These are phyloP conservation scores for Pediacus dermestoides DNA, from an alignment of 2,888 invertebrate genomes.

Conservation along the genomic window DNA sequence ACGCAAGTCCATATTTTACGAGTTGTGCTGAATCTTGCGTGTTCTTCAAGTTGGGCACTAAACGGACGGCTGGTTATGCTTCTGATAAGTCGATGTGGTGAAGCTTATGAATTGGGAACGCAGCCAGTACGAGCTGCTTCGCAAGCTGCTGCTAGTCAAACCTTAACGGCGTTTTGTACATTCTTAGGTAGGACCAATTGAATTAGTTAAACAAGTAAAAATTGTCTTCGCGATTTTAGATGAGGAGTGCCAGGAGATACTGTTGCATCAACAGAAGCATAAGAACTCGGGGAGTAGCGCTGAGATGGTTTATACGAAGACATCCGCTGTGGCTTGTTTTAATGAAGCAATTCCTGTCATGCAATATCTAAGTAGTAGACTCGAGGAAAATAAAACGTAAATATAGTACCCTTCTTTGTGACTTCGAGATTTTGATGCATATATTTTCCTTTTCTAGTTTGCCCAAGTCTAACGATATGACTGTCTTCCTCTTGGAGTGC, in stretches of 20 bases:
- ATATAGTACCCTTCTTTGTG: slow-evolving; percentile 28
- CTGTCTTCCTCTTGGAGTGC: slow-evolving; percentile 81
- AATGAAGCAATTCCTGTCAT: slow-evolving; percentile 88
- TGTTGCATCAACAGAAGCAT: slow-evolving; percentile 53
- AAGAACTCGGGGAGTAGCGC: slow-evolving; percentile 53
- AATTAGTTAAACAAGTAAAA: slow-evolving; percentile 3
- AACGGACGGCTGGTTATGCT: slow-evolving; percentile 86
- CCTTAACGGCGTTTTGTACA: slow-evolving; percentile 78
- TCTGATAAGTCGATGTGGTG: slow-evolving; percentile 78
- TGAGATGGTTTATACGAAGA: slow-evolving; percentile 54
- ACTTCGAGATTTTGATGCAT: slow-evolving; percentile 6
- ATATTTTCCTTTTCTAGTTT: slow-evolving; percentile 49
- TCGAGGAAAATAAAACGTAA: slow-evolving; percentile 77
- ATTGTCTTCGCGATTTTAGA: slow-evolving; percentile 48
- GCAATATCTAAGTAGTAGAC: slow-evolving; percentile 81
- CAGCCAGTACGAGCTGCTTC: slow-evolving; percentile 83
- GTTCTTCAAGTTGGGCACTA: slow-evolving; percentile 83
- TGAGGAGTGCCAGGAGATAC: slow-evolving; percentile 72
- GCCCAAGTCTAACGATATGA: slow-evolving; percentile 61
- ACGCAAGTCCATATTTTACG: slow-evolving; percentile 71
- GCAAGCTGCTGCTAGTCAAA: slow-evolving; percentile 86
- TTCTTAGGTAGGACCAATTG: slow-evolving; percentile 60
- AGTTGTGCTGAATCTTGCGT: slow-evolving; percentile 81
- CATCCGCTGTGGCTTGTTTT: slow-evolving; percentile 77
- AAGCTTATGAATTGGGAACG: slow-evolving; percentile 75